A percentile compares a stretch with the other conserved stretches of the same genome.
Evolutionary conservation across 2,113 vertebrate species (phyloP).

Genomic region (Hypomesus transpacificus): DNA sequence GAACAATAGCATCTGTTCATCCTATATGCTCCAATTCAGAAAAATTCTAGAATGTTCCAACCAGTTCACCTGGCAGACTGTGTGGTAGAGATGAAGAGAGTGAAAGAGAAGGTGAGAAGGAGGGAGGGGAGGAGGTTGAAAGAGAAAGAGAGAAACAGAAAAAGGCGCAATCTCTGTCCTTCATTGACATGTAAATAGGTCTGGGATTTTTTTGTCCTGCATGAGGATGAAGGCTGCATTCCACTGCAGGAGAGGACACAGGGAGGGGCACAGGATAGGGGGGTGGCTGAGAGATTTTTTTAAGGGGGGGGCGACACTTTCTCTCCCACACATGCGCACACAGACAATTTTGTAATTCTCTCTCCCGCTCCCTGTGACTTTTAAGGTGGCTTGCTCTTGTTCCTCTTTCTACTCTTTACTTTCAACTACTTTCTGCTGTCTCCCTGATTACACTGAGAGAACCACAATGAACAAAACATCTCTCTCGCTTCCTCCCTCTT

Average conservation of each 20-base stretch:
- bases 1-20: too few relatives aligned
- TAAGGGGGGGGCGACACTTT: too few relatives aligned
- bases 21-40: too few relatives aligned
- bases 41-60: background rate
- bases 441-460: background rate
- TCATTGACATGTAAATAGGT: constrained; percentile 36
- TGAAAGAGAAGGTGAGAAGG: constrained; percentile 11
- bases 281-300: background rate
- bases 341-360: too few relatives aligned
- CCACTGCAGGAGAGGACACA: background rate
- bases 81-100: constrained; percentile 2
- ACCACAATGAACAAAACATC: background rate
- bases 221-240: constrained; percentile 9
- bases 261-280: background rate
- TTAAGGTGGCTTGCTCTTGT: background rate
- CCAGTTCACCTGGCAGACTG: background rate
- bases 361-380: too few relatives aligned
- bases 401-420: too few relatives aligned
- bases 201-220: constrained; percentile 20
- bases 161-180: background rate
- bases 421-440: too few relatives aligned
- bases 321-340: too few relatives aligned
- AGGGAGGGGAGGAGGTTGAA: background rate
- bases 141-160: background rate
- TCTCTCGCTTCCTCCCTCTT: background rate